phyloP scores from a whole-genome alignment of 1,140 invertebrate genomes.

The Plectrocnemia conspersa region DNA sequence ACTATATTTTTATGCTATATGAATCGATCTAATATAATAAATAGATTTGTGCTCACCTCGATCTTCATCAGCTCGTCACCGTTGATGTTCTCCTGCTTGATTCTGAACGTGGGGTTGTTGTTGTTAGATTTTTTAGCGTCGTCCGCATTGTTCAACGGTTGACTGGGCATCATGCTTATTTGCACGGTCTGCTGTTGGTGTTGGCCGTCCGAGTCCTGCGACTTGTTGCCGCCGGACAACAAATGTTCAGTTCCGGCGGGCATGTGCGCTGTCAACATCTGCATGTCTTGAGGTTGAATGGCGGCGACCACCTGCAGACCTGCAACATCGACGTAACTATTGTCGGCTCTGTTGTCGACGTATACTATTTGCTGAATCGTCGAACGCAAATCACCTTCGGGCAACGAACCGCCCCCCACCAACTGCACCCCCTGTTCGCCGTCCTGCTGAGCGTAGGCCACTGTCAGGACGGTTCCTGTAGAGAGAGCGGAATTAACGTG shows the following conservation, averaged over 20 bases:
- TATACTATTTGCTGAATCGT: not conserved
- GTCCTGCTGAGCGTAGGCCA: conserved; percentile 62
- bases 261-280: conserved; percentile 41
- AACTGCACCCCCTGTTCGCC: conserved; percentile 47
- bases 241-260: conserved; percentile 8
- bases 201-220: conserved; percentile 25
- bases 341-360: not conserved
- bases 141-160: conserved; percentile 49
- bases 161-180: conserved; percentile 37
- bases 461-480: conserved; percentile 62
- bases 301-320: conserved; percentile 63
- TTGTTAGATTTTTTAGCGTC: conserved; percentile 48
- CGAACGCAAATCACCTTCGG: conserved; percentile 40
- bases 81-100: conserved; percentile 50
- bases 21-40: no score
- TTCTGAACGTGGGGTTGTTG: conserved; percentile 36
- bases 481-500: not conserved
- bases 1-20: no score
- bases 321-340: conserved; percentile 39
- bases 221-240: conserved; percentile 16
- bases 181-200: conserved; percentile 29
- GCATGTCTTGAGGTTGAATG: conserved; percentile 62
- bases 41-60: conserved; percentile 38
- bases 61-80: conserved; percentile 41
- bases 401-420: conserved; percentile 40